Base-by-base conservation (phyloP, 2,113 vertebrate species). In the Mormyrus lacerda region DNA sequence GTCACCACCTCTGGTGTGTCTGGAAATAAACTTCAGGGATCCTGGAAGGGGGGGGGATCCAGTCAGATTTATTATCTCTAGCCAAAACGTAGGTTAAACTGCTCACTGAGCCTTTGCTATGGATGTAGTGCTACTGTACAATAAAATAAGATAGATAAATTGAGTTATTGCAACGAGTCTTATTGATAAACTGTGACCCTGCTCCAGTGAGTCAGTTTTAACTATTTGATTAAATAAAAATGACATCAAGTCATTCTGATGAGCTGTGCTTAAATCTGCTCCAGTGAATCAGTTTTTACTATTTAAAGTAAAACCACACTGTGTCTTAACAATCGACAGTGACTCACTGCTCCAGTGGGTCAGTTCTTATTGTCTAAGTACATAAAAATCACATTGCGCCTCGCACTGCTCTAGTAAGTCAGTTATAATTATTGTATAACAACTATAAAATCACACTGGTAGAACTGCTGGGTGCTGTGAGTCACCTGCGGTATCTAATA, bases 21-120 rank as follows among this genome's bases (percentile, higher is more conserved):
- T 95, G 73, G 89, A 76, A 48, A 96, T 93, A 89, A 96, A 95
- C 91, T 90, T 94, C 85, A 96, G 83, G 24, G 95, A 94, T 55
- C 95, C 95, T 96, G 73, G 4, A 86, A 44, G 45, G 44, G n/a
- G 13, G 31, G 4, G 9, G 3, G 39, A 11, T 31, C 31, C 15
- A 47, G 24, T 35, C 76, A 85, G n/a, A 65, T 19, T 35, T 87
- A 24, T 53, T 10, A 24, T 58, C 55, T 53, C 31, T 21, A 87
- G 0, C 35, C 15, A 3, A 31, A 31, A 69, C 9, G 3, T 17
- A 76, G 31, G 31, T 76, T 76, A 39, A 76, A 31, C 31, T 76
- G 69, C 69, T 79, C 35, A 39, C 4, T 6, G 1, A 79, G 35
- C 73, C 2, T 39, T 19, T 79, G 73, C 73, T 79, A 42, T 42